phyloP scores from a whole-genome alignment of 2,113 vertebrate species.

The Oxyruncus cristatus region DNA sequence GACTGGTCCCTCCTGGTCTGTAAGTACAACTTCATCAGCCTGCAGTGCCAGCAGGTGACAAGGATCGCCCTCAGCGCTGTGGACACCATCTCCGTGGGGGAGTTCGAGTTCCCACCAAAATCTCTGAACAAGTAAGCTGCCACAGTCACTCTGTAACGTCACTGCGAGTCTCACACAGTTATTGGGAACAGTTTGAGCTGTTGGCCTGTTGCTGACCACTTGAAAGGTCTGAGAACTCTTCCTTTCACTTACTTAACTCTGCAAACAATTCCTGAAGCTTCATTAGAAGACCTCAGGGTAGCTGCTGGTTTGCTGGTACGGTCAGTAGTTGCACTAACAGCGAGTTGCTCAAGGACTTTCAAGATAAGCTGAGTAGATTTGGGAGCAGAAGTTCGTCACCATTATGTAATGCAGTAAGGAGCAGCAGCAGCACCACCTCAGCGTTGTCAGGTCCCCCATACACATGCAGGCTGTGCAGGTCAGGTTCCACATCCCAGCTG shows the following conservation, averaged over 20 bases:
- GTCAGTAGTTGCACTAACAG: not conserved
- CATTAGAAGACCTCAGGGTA: not conserved
- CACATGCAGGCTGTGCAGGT: too few relatives aligned
- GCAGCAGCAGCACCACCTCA: not conserved
- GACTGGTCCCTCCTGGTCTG: constrained; percentile 92
- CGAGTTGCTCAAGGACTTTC: not conserved
- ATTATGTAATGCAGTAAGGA: accelerated
- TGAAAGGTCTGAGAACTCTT: not conserved
- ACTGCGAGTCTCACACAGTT: accelerated
- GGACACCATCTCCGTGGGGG: constrained; percentile 90
- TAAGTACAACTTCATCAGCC: constrained; percentile 96
- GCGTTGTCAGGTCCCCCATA: not conserved
- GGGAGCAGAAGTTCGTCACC: not conserved
- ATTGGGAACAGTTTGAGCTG: accelerated
- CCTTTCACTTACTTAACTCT: not conserved
- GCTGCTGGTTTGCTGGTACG: not conserved
- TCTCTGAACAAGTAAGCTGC: constrained; percentile 90
- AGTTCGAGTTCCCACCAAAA: constrained; percentile 93
- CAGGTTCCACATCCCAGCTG: accelerated
- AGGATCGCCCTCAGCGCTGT: constrained; percentile 85
- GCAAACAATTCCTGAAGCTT: not conserved
- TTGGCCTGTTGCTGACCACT: accelerated
- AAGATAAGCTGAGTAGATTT: not conserved
- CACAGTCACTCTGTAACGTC: accelerated
- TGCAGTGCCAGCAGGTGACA: constrained; percentile 91